phyloP scores from a whole-genome alignment of 2,888 invertebrate species.

The Napeogenes sylphis region DNA sequence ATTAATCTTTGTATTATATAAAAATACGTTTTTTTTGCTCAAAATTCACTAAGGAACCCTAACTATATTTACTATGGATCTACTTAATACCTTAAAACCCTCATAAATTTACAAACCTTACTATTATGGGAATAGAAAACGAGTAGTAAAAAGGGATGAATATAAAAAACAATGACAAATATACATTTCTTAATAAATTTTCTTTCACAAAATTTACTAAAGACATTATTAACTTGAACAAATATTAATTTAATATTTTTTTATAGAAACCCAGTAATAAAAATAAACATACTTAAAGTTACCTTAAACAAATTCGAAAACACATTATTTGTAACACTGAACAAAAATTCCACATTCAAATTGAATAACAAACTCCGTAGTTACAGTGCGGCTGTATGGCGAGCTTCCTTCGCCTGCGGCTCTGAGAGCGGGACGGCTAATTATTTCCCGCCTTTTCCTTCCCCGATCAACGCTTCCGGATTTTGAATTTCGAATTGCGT shows the following conservation, averaged over 20 bases:
- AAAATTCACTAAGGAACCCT: neutral
- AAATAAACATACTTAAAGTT: neutral
- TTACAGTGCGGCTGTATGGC: slow-evolving; percentile 42
- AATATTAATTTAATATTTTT: neutral
- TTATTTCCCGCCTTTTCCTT: slow-evolving; percentile 71
- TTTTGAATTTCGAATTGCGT: slow-evolving; percentile 29
- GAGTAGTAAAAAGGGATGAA: slow-evolving; percentile 1
- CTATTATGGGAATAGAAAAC: slow-evolving; percentile 2
- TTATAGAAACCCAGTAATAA: neutral
- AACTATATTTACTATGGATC: slow-evolving; percentile 1
- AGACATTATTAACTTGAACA: neutral
- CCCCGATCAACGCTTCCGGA: slow-evolving; percentile 36
- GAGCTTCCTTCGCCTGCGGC: slow-evolving; percentile 56
- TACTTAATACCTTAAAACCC: slow-evolving; percentile 5
- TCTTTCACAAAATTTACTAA: neutral
- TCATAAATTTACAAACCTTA: slow-evolving; percentile 7
- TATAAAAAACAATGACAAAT: neutral
- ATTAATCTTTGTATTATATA: neutral
- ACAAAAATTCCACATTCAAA: slow-evolving; percentile 5
- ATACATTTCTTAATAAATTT: neutral
- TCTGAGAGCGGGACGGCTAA: slow-evolving; percentile 52
- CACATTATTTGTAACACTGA: slow-evolving; percentile 5
- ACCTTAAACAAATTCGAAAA: slow-evolving; percentile 3
- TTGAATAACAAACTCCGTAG: slow-evolving; percentile 8
- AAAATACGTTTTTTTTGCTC: neutral